Conservation (phyloP, 2,113 vertebrate species). For the Ochotona princeps region DNA sequence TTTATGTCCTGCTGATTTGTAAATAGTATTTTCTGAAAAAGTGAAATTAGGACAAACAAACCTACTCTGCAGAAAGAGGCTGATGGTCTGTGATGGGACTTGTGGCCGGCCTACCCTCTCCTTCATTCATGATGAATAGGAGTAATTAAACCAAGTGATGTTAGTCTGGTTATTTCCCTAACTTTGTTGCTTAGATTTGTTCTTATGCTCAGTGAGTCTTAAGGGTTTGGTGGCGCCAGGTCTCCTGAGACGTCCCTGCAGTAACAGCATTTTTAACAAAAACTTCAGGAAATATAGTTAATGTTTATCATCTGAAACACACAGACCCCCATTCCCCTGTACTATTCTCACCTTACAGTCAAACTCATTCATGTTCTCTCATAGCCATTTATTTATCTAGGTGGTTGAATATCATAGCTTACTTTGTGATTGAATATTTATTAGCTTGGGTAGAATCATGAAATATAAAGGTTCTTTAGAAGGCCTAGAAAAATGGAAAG, state of each 20-base stretch:
- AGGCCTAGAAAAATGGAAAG: too few relatives aligned
- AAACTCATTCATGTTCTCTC: neutral
- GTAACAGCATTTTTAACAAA: neutral
- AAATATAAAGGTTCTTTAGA: neutral
- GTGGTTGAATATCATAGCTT: neutral
- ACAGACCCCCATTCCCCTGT: neutral
- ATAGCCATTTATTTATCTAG: neutral
- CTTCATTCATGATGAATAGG: neutral
- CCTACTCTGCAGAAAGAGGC: neutral
- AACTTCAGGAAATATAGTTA: neutral
- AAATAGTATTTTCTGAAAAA: constrained; percentile 15
- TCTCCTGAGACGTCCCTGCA: neutral
- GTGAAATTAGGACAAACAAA: neutral
- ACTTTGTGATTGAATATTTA: neutral
- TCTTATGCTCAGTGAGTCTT: neutral
- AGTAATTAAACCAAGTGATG: neutral
- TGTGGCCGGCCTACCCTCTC: neutral
- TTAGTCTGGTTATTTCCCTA: neutral
- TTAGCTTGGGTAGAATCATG: neutral
- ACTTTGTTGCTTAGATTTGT: neutral
- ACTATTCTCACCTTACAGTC: neutral
- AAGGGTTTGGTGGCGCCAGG: neutral
- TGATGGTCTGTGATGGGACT: too few relatives aligned
- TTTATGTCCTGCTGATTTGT: neutral
- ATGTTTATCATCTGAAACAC: neutral